phyloP scores from a whole-genome alignment of 2,113 vertebrate genomes.

The Jaculus jaculus region DNA sequence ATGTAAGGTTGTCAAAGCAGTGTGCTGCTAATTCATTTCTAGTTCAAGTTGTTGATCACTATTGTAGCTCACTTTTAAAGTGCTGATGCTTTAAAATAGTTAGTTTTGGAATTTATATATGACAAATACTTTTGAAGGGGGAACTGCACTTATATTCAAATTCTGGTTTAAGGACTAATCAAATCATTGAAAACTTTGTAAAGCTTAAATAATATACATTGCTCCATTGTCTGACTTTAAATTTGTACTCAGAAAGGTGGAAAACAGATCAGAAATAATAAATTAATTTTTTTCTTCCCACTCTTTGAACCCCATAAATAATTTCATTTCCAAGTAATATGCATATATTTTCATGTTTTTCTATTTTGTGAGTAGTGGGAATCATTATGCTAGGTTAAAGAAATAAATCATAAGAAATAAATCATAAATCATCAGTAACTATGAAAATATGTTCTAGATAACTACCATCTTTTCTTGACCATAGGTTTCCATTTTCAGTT shows the following conservation, averaged over 20 bases:
- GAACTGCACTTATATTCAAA: constrained; percentile 34
- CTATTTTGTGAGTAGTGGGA: constrained; percentile 33
- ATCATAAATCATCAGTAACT: constrained; percentile 33
- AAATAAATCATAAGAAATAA: constrained; percentile 60
- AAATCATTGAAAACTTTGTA: constrained; percentile 15
- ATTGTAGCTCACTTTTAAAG: constrained; percentile 67
- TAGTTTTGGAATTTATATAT: constrained; percentile 59
- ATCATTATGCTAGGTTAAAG: not conserved
- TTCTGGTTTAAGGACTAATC: constrained; percentile 52
- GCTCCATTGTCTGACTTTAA: constrained; percentile 43
- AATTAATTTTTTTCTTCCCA: constrained; percentile 29
- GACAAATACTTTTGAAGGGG: constrained; percentile 36
- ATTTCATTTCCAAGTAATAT: constrained; percentile 40
- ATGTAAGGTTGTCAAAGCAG: constrained; percentile 3
- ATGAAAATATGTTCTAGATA: not conserved
- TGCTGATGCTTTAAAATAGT: constrained; percentile 44
- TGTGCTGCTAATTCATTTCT: constrained; percentile 29
- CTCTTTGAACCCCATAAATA: not conserved
- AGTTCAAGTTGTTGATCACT: constrained; percentile 67
- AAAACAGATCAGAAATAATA: constrained; percentile 9
- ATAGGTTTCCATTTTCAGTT: not conserved
- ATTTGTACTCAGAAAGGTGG: not conserved
- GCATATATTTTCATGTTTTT: not conserved
- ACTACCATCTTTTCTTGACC: not conserved
- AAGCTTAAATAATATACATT: not conserved